Evolutionary conservation across 2,888 invertebrate species (phyloP).

Genomic region (Coenonympha glycerion): DNA sequence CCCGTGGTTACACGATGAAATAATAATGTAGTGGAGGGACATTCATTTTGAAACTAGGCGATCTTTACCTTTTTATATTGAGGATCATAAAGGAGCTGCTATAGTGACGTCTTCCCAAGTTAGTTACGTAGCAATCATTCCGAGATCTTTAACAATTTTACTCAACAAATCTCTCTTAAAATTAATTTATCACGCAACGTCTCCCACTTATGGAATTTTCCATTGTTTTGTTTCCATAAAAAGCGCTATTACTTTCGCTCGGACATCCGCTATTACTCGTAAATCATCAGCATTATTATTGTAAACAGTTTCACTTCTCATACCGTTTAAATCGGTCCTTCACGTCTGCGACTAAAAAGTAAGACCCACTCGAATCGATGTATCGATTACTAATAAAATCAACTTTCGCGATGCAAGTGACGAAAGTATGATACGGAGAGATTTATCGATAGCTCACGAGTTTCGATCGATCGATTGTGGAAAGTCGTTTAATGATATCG

Average conservation of each 20-base stretch:
- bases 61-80: no score
- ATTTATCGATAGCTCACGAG: slow-evolving; percentile 39
- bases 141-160: no score
- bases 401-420: slow-evolving; percentile 28
- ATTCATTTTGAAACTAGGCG: no score
- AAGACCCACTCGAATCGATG: slow-evolving; percentile 5
- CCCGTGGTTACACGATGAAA: no score
- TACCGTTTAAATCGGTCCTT: slow-evolving; percentile 6
- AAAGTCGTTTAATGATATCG: slow-evolving; percentile 55
- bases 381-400: slow-evolving; percentile 24
- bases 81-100: no score
- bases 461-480: slow-evolving; percentile 40
- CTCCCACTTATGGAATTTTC: slow-evolving; percentile 5
- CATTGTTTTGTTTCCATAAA: slow-evolving; percentile 11
- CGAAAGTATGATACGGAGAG: slow-evolving; percentile 27
- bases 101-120: no score
- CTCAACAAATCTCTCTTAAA: no score
- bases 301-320: slow-evolving; percentile 9
- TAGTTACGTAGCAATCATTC: no score
- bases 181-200: background rate
- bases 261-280: slow-evolving; percentile 5
- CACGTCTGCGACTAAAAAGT: slow-evolving; percentile 1
- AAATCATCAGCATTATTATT: slow-evolving; percentile 3
- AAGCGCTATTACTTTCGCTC: slow-evolving; percentile 11
- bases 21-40: no score